A percentile compares a stretch with the other conserved stretches of the same genome.
phyloP scores from a whole-genome alignment of 2,113 vertebrate genomes.

The Lophura nycthemera region DNA sequence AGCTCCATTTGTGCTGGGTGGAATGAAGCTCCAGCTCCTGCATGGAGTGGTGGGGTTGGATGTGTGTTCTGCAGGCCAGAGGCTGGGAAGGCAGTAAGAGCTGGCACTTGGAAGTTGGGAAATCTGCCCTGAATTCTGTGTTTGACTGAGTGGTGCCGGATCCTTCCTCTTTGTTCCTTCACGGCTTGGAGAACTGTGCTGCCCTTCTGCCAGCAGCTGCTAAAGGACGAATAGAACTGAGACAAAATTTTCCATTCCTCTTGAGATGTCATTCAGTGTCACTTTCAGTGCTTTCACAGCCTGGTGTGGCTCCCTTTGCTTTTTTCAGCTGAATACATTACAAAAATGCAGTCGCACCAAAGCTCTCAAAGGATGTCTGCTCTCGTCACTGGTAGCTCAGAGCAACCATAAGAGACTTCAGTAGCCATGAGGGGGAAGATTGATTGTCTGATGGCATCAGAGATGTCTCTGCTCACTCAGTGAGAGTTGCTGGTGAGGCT shows the following conservation, averaged over 20 bases:
- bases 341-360: fast-evolving
- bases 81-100: background rate
- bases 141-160: fast-evolving
- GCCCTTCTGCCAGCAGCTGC: background rate
- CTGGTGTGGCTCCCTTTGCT: background rate
- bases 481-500: background rate
- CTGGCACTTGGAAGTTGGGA: fast-evolving
- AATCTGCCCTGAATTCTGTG: background rate
- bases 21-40: background rate
- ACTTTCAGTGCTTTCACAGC: fast-evolving
- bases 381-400: fast-evolving
- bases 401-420: background rate
- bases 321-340: background rate
- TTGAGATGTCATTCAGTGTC: fast-evolving
- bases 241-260: background rate
- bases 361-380: background rate
- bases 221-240: background rate
- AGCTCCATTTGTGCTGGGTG: fast-evolving
- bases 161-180: background rate
- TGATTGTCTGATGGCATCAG: background rate
- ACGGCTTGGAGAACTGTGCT: background rate
- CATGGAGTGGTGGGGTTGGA: fast-evolving
- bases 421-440: background rate
- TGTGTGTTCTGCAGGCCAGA: background rate
- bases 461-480: background rate